These are phyloP conservation scores for Macrosoma leucophasiata DNA, from an alignment of 2,888 invertebrate species.

Conservation along the genomic window DNA sequence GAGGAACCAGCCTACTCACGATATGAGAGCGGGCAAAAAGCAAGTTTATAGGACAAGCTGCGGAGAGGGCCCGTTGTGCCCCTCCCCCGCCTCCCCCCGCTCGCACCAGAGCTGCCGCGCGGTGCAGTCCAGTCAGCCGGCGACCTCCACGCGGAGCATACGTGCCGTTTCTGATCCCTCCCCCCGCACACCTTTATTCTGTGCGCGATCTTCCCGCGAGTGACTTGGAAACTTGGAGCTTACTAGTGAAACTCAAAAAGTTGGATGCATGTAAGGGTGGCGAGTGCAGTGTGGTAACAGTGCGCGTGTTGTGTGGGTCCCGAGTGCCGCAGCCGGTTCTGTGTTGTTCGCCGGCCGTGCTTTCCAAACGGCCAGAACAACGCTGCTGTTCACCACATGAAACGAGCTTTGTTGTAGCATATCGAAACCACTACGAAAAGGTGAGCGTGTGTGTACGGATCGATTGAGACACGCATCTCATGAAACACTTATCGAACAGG, in stretches of 20 bases:
- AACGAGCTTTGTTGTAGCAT: conserved; percentile 24
- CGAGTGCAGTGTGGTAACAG: no score
- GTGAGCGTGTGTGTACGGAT: conserved; percentile 31
- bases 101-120: conserved; percentile 24
- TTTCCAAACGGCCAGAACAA: no score
- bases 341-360: conserved; percentile 31
- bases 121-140: conserved; percentile 33
- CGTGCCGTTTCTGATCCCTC: conserved; percentile 17
- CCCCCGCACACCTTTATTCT: conserved; percentile 36
- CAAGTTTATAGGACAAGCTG: conserved; percentile 59
- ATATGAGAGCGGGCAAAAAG: conserved; percentile 50
- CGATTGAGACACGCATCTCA: no score
- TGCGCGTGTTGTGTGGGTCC: no score
- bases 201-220: conserved; percentile 38
- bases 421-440: conserved; percentile 35
- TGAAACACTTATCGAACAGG: no score
- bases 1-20: conserved; percentile 46
- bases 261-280: no score
- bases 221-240: conserved; percentile 28
- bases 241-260: conserved; percentile 37
- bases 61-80: conserved; percentile 35
- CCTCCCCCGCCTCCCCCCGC: conserved; percentile 24
- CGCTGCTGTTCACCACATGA: conserved; percentile 18
- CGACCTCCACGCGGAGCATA: conserved; percentile 24
- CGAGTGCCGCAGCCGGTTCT: conserved; percentile 48